phyloP scores from a whole-genome alignment of 2,888 invertebrate species.

The Salticus scenicus region DNA sequence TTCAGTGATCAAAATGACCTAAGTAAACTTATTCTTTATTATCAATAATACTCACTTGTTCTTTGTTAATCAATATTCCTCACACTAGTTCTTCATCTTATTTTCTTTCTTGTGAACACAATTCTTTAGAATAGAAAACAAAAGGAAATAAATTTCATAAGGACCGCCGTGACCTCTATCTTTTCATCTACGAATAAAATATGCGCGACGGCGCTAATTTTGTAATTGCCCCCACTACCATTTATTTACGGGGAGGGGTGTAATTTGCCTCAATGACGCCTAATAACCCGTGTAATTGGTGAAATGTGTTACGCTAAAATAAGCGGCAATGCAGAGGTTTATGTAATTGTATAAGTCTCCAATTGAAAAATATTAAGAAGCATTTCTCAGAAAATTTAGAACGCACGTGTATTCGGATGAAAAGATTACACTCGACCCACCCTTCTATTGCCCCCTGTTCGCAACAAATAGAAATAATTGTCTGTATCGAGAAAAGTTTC shows the following conservation, averaged over 20 bases:
- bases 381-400: neutral
- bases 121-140: no score
- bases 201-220: neutral
- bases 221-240: conserved; percentile 7
- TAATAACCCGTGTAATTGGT: conserved; percentile 2
- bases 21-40: no score
- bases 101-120: no score
- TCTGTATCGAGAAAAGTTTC: neutral
- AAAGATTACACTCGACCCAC: neutral
- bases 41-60: no score
- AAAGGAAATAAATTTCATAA: no score
- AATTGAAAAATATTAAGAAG: no score
- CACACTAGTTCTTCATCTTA: no score
- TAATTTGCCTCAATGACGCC: conserved; percentile 6
- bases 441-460: neutral
- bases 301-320: neutral
- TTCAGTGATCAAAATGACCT: no score
- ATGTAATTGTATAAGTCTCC: neutral
- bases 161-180: neutral
- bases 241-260: neutral
- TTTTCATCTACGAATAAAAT: neutral
- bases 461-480: neutral
- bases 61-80: no score
- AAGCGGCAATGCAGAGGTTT: neutral
- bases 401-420: neutral